These are phyloP conservation scores for Diachasmimorpha longicaudata DNA, from an alignment of 1,140 invertebrate genomes.

Conservation along the genomic window DNA sequence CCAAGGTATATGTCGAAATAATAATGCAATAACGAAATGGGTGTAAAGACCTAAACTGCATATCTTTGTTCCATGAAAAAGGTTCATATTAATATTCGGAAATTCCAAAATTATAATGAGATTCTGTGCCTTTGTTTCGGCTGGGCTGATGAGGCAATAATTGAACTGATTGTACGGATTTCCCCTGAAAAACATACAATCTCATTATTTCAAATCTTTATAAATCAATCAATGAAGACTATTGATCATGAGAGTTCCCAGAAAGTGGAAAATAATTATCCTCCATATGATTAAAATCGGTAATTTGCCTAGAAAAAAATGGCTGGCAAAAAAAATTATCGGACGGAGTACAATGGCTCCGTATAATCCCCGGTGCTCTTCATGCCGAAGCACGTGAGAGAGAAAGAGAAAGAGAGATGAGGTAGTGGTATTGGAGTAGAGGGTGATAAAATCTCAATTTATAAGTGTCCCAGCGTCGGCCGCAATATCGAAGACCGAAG, in stretches of 20 bases:
- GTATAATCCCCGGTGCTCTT: not conserved
- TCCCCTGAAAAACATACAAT: no score
- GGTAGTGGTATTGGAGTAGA: not conserved
- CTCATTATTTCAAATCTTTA: no score
- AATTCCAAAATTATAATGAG: no score
- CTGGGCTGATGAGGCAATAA: no score
- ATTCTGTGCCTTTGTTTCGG: no score
- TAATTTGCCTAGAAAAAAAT: not conserved
- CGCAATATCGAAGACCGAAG: constrained; percentile 61
- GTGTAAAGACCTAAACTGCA: no score
- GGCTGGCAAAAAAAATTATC: not conserved
- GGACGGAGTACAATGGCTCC: not conserved
- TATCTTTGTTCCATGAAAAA: no score
- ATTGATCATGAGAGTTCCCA: no score
- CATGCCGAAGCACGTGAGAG: not conserved
- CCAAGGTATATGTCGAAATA: no score
- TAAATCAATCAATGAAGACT: not conserved
- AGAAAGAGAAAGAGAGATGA: not conserved
- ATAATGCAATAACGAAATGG: no score
- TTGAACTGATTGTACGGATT: no score
- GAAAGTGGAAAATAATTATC: not conserved
- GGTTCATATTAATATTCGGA: no score
- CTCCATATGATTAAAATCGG: not conserved
- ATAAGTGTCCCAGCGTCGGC: constrained; percentile 54
- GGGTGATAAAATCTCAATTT: constrained; percentile 60